Base-by-base conservation (phyloP, 2,888 invertebrate species). In the Camponotus fellah region DNA sequence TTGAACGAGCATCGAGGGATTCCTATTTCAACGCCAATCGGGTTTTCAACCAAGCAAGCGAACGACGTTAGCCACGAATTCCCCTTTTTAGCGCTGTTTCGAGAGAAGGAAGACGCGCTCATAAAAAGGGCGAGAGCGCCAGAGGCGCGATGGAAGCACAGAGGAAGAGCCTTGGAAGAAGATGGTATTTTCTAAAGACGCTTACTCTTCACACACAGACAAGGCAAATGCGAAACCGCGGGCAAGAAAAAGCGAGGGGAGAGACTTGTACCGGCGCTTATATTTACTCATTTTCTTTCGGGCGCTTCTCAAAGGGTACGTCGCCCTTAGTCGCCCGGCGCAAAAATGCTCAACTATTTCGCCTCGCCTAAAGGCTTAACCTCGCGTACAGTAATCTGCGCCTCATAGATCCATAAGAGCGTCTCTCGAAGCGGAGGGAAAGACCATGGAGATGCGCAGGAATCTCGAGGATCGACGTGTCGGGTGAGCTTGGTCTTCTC, bases 211-310 rank as follows among this genome's bases (percentile, higher is more conserved):
- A 85, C 49, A n/a, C 49, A 53, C 53, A 49, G 17, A 49, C 49
- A 53, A 53, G 88, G 85, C 88, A 85, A 82, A 85, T 88, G 84
- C 88, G 83, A 86, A 86, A 82, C 85, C 88, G 71, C 85, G 83
- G 26, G 53, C 68, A 83, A 83, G 84, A 81, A 49, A 76, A 69
- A 85, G 82, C 68, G 79, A 74, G 83, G 82, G 40, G 62, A 56
- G 40, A 14, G 72, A 69, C 32, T 69, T 53, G 69, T 53, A 69
- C 81, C 64, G 76, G 83, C 84, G 85, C 85, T 82, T 90, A 87
- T 90, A 89, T 90, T 90, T 87, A 90, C 90, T 90, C 90, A 87
- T 89, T 89, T 90, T 90, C 89, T 89, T 89, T 88, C 77, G 87
- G 81, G 46, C 85, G 83, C 77, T 81, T 71, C 80, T 90, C 89